Base-by-base conservation (phyloP, 2,797 vertebrate genomes). In the Microtus agrestis region DNA sequence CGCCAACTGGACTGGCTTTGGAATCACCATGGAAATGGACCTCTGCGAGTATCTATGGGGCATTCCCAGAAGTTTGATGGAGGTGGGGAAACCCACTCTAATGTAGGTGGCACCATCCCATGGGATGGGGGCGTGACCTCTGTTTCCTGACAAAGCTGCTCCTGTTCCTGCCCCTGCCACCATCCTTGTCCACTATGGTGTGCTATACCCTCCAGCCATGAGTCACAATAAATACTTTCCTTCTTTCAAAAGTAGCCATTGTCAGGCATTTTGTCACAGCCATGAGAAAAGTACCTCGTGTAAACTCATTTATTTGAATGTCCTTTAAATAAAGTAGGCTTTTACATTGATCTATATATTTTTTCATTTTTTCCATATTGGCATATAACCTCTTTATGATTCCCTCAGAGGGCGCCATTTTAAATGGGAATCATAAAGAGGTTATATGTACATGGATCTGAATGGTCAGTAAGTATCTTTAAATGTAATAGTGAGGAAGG, bases 321-420 rank as follows among this genome's bases (percentile, higher is more conserved):
- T 93, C 10, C n/a, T 46, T 43, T 59, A 48, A 63, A 67, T 81
- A 88, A 87, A 93, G 88, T 76, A 40, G 69, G 10, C 74, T 85
- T 74, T 40, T 76, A 61, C 69, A 74, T 29, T 92, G 31, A 46
- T 51, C 29, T 80, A 61, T 63, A 37, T 78, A 87, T 40, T 65
- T 19, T 95, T 95, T 40, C 1, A 43, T 63, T 14, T 56, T 81
- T 71, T 61, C 51, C 29, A 95, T 5, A 31, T 14, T 56, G 65
- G 76, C 34, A 86, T 73, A 78, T 73, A 82, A 43, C 8, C 79
- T 94, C 56, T 81, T 85, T 77, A 81, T 51, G 85, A 27, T 79
- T 87, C 56, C 27, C n/a, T n/a, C n/a, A n/a, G n/a, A n/a, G n/a
- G n/a, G n/a, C n/a, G n/a, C n/a, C n/a, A n/a, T n/a, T n/a, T n/a